phyloP scores from a whole-genome alignment of 2,888 invertebrate genomes.

The Philaethria dido region DNA sequence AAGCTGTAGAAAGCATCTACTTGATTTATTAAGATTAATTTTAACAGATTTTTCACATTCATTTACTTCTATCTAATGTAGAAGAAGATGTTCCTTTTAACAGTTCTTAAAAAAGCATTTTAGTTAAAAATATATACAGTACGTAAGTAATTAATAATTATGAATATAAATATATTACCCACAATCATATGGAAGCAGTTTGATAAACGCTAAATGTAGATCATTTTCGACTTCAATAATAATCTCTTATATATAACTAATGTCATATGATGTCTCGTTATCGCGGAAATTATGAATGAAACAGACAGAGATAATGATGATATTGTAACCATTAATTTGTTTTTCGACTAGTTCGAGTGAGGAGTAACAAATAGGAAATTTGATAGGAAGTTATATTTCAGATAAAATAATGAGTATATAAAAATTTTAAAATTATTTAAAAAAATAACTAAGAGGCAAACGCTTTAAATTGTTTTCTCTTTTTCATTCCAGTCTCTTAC shows the following conservation, averaged over 20 bases:
- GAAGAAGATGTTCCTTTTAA: not conserved
- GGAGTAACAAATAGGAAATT: slow-evolving; percentile 44
- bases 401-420: not conserved
- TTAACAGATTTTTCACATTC: too few relatives aligned
- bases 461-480: too few relatives aligned
- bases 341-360: slow-evolving; percentile 43
- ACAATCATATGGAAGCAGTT: slow-evolving; percentile 5
- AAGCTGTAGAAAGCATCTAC: too few relatives aligned
- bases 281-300: slow-evolving; percentile 58
- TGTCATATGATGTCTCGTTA: slow-evolving; percentile 48
- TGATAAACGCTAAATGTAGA: slow-evolving; percentile 23
- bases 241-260: slow-evolving; percentile 45
- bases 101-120: too few relatives aligned
- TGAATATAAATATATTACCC: not conserved
- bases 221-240: slow-evolving; percentile 40
- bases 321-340: slow-evolving; percentile 44
- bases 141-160: too few relatives aligned
- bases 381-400: slow-evolving; percentile 47
- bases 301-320: slow-evolving; percentile 48
- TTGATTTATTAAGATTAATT: too few relatives aligned
- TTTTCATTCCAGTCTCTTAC: too few relatives aligned
- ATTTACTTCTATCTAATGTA: not conserved
- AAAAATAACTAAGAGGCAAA: not conserved
- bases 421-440: not conserved
- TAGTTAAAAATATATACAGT: too few relatives aligned